Conservation (phyloP, 2,888 invertebrate genomes). For the Melanargia galathea region DNA sequence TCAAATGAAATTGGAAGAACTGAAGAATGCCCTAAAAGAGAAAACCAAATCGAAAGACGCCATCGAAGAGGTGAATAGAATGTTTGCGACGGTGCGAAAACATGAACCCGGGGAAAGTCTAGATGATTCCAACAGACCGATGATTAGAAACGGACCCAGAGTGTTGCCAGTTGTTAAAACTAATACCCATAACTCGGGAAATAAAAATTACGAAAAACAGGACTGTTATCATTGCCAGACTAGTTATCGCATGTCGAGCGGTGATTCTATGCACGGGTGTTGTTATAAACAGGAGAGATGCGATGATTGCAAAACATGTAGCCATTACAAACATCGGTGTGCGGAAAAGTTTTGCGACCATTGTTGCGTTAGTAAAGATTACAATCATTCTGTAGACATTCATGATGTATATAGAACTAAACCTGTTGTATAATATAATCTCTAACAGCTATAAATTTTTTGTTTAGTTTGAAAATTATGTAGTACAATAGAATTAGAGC, state of each 20-base stretch:
- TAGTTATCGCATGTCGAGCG: constrained; percentile 58
- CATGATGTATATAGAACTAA: neutral
- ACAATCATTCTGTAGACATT: neutral
- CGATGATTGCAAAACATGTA: constrained; percentile 51
- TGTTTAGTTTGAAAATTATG: no score
- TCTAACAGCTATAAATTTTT: no score
- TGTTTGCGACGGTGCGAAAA: constrained; percentile 67
- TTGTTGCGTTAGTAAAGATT: constrained; percentile 5
- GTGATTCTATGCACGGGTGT: constrained; percentile 56
- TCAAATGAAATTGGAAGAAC: constrained; percentile 73
- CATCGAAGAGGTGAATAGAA: constrained; percentile 70
- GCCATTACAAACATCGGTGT: constrained; percentile 44
- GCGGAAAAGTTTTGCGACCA: neutral
- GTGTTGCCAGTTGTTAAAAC: constrained; percentile 69
- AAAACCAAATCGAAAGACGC: constrained; percentile 66
- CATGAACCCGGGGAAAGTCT: constrained; percentile 36
- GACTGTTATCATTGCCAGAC: constrained; percentile 48
- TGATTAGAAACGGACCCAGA: constrained; percentile 64
- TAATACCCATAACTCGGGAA: constrained; percentile 32
- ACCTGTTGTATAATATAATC: no score
- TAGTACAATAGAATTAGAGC: no score
- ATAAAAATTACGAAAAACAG: constrained; percentile 9
- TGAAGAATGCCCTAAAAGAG: constrained; percentile 63
- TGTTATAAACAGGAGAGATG: constrained; percentile 47
- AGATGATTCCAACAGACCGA: constrained; percentile 59